A percentile compares a stretch with the other conserved stretches of the same genome.
Conservation (phyloP, 1,140 invertebrate genomes). For the Matsumurasca onukii region DNA sequence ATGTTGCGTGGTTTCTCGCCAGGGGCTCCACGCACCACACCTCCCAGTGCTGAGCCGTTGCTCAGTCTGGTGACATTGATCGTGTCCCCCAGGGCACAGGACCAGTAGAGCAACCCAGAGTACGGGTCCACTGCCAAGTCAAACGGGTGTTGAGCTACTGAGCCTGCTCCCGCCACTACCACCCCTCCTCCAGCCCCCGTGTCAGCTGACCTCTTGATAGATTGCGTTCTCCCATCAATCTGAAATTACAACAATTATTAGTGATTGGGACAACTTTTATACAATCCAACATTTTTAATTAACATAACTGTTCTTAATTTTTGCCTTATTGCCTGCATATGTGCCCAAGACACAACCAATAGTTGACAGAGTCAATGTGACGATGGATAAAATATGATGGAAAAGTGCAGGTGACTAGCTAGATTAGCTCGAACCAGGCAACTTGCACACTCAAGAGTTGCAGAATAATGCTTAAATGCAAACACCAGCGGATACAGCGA, state of each 20-base stretch:
- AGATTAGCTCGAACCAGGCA: too few species aligned
- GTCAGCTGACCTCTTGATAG: slow-evolving; percentile 68
- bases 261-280: background rate
- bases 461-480: too few species aligned
- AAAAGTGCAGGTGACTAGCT: too few species aligned
- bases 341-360: too few species aligned
- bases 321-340: too few species aligned
- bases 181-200: slow-evolving; percentile 63
- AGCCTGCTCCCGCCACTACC: slow-evolving; percentile 55
- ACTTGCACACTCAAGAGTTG: too few species aligned
- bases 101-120: slow-evolving; percentile 84
- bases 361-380: too few species aligned
- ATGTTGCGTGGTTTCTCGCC: slow-evolving; percentile 79
- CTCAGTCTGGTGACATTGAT: slow-evolving; percentile 84
- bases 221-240: slow-evolving; percentile 77
- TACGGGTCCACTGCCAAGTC: slow-evolving; percentile 86
- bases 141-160: slow-evolving; percentile 57
- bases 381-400: too few species aligned
- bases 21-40: slow-evolving; percentile 66
- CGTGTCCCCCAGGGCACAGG: slow-evolving; percentile 74
- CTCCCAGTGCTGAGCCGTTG: slow-evolving; percentile 64
- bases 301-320: too few species aligned
- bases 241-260: slow-evolving; percentile 38
- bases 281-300: background rate
- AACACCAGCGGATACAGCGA: too few species aligned